Base-by-base conservation (phyloP, 2,888 invertebrate genomes). In the Xestia rhomboidea region DNA sequence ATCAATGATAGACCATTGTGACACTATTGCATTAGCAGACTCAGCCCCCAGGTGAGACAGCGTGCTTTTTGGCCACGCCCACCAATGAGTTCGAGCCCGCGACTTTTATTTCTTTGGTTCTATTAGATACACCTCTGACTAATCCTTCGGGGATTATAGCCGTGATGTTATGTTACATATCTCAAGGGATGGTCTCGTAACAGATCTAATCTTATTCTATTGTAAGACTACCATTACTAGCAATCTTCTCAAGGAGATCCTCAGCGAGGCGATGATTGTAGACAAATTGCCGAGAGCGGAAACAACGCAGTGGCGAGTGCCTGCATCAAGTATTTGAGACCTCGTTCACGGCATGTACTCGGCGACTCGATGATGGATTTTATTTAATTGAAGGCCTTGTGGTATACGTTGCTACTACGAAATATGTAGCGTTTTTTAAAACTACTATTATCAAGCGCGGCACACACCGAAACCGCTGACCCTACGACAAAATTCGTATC, bases 211-310 rank as follows among this genome's bases (percentile, higher is more conserved):
- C 21, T 49, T 51, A 77, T 77, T 77, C 34, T 82, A 41, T 77
- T 81, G 30, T 70, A 62, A 54, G 57, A 75, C 38, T 60, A 67
- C 27, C 18, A 67, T 76, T 76, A 77, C 69, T 64, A 63, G 62
- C 74, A 77, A 74, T 73, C 60, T 77, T 38, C 18, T 74, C 79
- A 74, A 82, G 69, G 66, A 24, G 67, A 79, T 79, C n/a, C 49
- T 69, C 64, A 74, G 78, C 73, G 70, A 82, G 57, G 70, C 72
- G 49, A 66, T 79, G 73, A 83, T 82, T 82, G 82, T 74, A 34
- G 67, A 18, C 72, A 76, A 83, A 75, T 83, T 86, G 60, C 34
- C 67, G 44, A 41, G 67, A 82, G 60, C 83, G 82, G 77, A 79
- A 79, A 83, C 70, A 71, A 70, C 83, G 44, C 74, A 24, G 51